Percentiles rank a stretch among this genome's conserved stretches.
Evolutionary conservation across 1,140 invertebrate genomes (phyloP).

Genomic region (Armadillidium nasatum): DNA sequence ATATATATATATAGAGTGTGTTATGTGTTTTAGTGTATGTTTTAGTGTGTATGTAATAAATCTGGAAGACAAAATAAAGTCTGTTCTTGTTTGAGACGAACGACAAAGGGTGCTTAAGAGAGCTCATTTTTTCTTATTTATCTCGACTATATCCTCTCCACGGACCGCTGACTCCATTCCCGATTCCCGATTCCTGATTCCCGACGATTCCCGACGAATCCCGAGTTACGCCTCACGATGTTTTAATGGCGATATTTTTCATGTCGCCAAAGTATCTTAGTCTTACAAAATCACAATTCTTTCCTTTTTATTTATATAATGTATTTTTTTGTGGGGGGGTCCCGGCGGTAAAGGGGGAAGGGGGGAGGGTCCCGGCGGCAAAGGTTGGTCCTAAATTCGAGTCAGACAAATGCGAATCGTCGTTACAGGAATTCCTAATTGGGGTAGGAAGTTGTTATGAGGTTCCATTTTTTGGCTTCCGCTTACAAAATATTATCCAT

Average conservation of each 20-base stretch:
- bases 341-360: no score
- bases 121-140: constrained; percentile 11
- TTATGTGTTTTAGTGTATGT: no score
- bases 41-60: neutral
- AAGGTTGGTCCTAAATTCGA: no score
- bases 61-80: neutral
- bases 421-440: neutral
- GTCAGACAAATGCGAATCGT: neutral
- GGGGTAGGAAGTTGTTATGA: constrained; percentile 2
- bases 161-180: neutral
- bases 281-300: neutral
- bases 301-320: no score
- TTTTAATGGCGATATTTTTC: constrained; percentile 2
- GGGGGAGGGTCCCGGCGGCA: no score
- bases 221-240: neutral
- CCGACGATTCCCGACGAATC: neutral
- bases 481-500: neutral
- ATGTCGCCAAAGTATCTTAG: neutral
- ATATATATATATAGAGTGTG: neutral
- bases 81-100: neutral
- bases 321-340: no score
- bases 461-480: neutral
- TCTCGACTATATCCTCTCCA: constrained; percentile 1
- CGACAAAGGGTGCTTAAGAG: constrained; percentile 1
- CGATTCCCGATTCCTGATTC: neutral